Evolutionary conservation across 1,140 invertebrate species (phyloP).

Genomic region (Melitaea cinxia): DNA sequence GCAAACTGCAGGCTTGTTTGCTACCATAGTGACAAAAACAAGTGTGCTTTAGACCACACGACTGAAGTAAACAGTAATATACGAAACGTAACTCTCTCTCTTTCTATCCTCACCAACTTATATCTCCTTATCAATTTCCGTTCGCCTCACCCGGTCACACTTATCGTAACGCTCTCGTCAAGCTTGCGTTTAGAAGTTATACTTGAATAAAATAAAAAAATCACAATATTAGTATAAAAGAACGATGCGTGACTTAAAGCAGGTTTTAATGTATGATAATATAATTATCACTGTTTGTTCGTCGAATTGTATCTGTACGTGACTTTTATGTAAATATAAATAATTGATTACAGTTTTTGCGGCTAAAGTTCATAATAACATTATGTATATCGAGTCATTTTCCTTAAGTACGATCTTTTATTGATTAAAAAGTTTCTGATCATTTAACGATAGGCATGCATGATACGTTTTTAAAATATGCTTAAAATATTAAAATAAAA

Average conservation of each 20-base stretch:
- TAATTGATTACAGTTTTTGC: slow-evolving; percentile 3
- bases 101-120: no score
- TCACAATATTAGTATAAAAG: no score
- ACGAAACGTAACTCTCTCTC: no score
- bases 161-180: no score
- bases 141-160: no score
- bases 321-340: not conserved
- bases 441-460: not conserved
- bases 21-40: no score
- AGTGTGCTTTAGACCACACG: no score
- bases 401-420: not conserved
- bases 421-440: slow-evolving; percentile 3
- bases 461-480: not conserved
- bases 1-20: no score
- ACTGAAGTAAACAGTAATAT: no score
- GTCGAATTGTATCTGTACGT: not conserved
- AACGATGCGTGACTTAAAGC: not conserved
- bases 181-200: no score
- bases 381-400: not conserved
- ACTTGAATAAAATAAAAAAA: no score
- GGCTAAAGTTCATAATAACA: slow-evolving; percentile 4
- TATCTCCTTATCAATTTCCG: no score
- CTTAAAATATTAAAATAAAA: not conserved
- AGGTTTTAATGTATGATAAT: not conserved
- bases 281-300: not conserved